Evolutionary conservation across 2,797 vertebrate genomes (phyloP).

Genomic region (Arrhamphus sclerolepis): DNA sequence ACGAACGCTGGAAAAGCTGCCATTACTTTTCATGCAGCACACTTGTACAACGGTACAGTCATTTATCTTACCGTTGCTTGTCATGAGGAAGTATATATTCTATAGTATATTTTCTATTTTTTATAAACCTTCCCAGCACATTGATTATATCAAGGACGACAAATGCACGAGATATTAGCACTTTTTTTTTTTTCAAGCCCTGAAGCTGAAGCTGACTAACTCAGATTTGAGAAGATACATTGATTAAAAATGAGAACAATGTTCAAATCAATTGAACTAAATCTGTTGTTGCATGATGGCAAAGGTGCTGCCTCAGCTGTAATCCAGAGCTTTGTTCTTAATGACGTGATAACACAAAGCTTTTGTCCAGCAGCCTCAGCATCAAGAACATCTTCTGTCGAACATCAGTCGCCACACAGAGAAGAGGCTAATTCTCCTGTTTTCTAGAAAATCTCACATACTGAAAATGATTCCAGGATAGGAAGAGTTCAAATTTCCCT

Average conservation of each 20-base stretch:
- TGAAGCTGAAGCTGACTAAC: constrained; percentile 3
- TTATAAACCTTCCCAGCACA: not conserved
- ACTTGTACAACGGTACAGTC: constrained; percentile 1
- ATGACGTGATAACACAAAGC: not conserved
- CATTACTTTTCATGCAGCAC: constrained; percentile 5
- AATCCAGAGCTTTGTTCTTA: not conserved
- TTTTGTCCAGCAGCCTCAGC: constrained; percentile 8
- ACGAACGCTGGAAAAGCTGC: constrained; percentile 25
- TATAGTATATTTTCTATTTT: not conserved
- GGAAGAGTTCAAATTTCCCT: not conserved
- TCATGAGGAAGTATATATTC: not conserved
- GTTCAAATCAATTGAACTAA: not conserved
- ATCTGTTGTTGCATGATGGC: not conserved
- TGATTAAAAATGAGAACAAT: not conserved
- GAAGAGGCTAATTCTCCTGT: too few relatives aligned
- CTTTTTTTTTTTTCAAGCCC: not conserved
- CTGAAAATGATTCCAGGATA: not conserved
- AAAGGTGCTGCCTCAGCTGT: not conserved
- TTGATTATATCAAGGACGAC: not conserved
- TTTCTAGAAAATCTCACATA: not conserved
- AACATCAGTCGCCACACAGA: too few relatives aligned
- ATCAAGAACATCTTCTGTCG: not conserved
- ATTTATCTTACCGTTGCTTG: constrained; percentile 14
- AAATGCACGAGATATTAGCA: not conserved
- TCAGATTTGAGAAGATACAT: not conserved